Percentiles rank a stretch among this genome's conserved stretches.
Evolutionary conservation across 2,113 vertebrate species (phyloP).

Genomic region (Perognathus longimembris): DNA sequence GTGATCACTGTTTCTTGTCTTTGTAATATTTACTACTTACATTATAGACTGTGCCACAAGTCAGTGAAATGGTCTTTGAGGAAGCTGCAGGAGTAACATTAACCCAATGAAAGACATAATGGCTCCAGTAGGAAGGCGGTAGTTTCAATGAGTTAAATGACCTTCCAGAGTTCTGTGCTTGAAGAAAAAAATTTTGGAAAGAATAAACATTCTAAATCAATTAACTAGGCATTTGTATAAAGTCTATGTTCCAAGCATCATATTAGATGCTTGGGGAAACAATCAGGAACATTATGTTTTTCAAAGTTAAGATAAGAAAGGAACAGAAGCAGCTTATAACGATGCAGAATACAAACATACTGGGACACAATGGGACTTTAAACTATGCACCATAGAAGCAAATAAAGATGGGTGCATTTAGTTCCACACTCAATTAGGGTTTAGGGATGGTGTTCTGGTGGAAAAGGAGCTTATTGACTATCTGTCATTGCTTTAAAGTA

Average conservation of each 20-base stretch:
- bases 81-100: background rate
- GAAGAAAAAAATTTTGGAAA: background rate
- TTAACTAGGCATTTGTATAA: slow-evolving; percentile 5
- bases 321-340: slow-evolving; percentile 19
- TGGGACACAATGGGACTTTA: background rate
- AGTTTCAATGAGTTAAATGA: background rate
- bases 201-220: slow-evolving; percentile 14
- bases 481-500: background rate
- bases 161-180: background rate
- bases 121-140: background rate
- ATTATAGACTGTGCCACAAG: background rate
- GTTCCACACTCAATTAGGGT: background rate
- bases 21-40: background rate
- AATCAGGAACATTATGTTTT: background rate
- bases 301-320: slow-evolving; percentile 16
- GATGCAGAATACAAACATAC: background rate
- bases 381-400: background rate
- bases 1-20: background rate
- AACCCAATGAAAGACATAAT: background rate
- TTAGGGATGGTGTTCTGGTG: background rate
- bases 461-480: background rate
- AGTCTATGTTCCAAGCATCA: background rate
- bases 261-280: background rate
- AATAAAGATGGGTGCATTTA: slow-evolving; percentile 1
- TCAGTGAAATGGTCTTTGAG: background rate